Evolutionary conservation across 30 jellyfish, hydroid and myxozoan genomes (phyloP).

Genomic region (Turritopsis dohrnii): DNA sequence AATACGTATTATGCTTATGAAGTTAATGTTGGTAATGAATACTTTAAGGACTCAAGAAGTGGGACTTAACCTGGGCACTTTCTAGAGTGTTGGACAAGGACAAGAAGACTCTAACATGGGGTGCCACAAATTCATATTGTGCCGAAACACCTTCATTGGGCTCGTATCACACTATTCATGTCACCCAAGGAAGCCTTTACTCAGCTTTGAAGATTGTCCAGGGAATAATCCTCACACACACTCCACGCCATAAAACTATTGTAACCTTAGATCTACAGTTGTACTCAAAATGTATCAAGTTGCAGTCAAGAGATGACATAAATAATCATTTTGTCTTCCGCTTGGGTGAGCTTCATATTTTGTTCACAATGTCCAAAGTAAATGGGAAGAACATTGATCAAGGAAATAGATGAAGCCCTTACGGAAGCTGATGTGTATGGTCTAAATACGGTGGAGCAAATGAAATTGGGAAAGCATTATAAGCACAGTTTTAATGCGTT

Average conservation of each 20-base stretch:
- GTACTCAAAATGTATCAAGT: neutral
- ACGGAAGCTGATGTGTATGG: neutral
- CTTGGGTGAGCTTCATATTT: neutral
- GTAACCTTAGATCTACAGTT: neutral
- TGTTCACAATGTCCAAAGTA: neutral
- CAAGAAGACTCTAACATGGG: neutral
- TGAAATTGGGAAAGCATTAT: neutral
- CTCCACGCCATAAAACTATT: neutral
- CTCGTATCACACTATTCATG: neutral
- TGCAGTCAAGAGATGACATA: neutral
- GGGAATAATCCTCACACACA: neutral
- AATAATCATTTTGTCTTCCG: neutral
- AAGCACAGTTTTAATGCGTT: neutral
- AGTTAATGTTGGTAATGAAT: neutral
- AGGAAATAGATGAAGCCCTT: neutral
- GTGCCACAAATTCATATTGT: neutral
- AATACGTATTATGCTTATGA: neutral
- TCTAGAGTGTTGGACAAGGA: neutral
- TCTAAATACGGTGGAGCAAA: neutral
- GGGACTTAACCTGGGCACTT: neutral
- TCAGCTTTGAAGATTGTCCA: neutral
- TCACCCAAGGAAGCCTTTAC: neutral
- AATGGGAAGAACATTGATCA: neutral
- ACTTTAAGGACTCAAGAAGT: neutral
- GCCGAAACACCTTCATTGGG: neutral